A percentile compares a stretch with the other conserved stretches of the same genome.
Conservation (phyloP, 2,888 invertebrate genomes). For the Xylota segnis region DNA sequence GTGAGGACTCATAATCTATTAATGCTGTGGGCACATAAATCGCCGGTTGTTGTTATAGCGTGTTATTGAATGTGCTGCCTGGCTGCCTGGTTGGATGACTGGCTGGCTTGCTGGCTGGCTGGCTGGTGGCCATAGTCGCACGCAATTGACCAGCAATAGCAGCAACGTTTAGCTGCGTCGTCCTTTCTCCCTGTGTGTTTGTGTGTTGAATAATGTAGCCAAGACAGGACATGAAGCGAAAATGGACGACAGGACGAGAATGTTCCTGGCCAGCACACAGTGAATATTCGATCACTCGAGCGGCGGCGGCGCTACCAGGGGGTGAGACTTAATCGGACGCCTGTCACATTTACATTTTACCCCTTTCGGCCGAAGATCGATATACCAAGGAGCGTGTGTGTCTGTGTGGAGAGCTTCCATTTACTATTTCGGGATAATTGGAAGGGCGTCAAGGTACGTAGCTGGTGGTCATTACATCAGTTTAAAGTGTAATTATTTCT, state of each 20-base stretch:
- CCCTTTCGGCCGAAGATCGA: conserved; percentile 20
- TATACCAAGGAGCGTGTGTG: conserved; percentile 18
- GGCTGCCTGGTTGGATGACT: conserved; percentile 19
- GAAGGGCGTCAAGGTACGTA: conserved; percentile 67
- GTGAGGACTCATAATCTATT: conserved; percentile 70
- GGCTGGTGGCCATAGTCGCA: conserved; percentile 59
- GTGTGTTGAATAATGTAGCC: conserved; percentile 44
- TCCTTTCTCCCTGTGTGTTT: not conserved
- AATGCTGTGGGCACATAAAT: conserved; percentile 74
- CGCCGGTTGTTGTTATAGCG: conserved; percentile 72
- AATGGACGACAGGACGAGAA: conserved; percentile 58
- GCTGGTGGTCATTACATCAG: conserved; percentile 66
- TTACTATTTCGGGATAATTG: conserved; percentile 66
- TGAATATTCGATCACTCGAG: no score
- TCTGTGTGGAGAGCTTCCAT: conserved; percentile 19
- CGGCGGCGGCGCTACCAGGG: no score
- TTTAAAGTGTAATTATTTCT: conserved; percentile 41
- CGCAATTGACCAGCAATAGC: conserved; percentile 68
- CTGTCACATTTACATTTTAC: conserved; percentile 38
- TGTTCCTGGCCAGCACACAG: conserved; percentile 4
- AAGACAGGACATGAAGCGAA: conserved; percentile 25
- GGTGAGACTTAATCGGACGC: conserved; percentile 37
- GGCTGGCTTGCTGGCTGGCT: conserved; percentile 28
- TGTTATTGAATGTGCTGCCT: conserved; percentile 64
- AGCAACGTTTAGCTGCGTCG: conserved; percentile 47